Percentiles rank a stretch among this genome's conserved stretches.
phyloP scores from a whole-genome alignment of 2,797 vertebrate genomes.

The Cirrhinus molitorella region DNA sequence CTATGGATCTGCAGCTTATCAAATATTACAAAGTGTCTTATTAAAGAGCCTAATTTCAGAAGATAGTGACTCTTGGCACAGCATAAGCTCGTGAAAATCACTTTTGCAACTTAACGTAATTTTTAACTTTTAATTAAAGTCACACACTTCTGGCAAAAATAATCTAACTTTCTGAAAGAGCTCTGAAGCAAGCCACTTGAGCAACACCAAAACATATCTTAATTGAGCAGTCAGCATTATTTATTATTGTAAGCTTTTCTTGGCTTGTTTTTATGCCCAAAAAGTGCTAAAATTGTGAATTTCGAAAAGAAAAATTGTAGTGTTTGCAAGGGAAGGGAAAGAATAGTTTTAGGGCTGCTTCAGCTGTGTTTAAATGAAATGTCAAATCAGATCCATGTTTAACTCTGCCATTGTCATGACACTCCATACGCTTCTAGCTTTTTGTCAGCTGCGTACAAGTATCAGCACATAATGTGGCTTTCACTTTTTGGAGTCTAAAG shows the following conservation, averaged over 20 bases:
- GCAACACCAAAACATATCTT: not conserved
- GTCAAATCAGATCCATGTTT: constrained; percentile 23
- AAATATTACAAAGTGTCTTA: constrained; percentile 45
- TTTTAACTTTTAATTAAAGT: constrained; percentile 50
- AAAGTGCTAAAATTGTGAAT: not conserved
- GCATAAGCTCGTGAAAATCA: constrained; percentile 36
- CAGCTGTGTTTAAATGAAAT: not conserved
- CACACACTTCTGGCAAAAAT: constrained; percentile 21
- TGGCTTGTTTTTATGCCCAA: not conserved
- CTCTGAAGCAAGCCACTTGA: not conserved
- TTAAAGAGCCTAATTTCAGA: constrained; percentile 36
- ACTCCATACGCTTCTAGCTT: not conserved
- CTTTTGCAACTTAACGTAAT: constrained; percentile 24
- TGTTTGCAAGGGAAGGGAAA: not conserved
- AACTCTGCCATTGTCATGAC: not conserved
- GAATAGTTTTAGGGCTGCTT: not conserved
- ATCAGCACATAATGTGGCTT: not conserved
- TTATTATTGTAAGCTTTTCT: not conserved
- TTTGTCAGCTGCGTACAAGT: constrained; percentile 4
- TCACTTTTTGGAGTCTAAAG: constrained; percentile 1
- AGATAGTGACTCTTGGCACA: constrained; percentile 40
- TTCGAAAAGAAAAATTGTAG: not conserved
- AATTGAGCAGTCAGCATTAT: not conserved
- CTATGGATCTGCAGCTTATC: constrained; percentile 46
- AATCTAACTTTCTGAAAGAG: not conserved